Conservation (phyloP, 2,888 invertebrate genomes). For the Phyto melanocephala region DNA sequence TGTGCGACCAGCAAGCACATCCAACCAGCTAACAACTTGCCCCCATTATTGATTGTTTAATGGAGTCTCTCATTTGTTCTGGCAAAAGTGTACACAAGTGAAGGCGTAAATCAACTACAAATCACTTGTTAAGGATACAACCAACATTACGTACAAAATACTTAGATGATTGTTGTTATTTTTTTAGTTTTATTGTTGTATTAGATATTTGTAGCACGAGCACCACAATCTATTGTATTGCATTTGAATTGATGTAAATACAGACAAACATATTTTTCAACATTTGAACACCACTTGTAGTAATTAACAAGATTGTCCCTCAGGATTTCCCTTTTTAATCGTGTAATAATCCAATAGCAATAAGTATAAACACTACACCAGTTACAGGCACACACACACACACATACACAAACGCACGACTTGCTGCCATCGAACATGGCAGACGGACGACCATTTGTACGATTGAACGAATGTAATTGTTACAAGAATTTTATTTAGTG, state of each 20-base stretch:
- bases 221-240: not conserved
- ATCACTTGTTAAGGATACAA: slow-evolving; percentile 50
- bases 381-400: not conserved
- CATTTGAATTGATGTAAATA: slow-evolving; percentile 56
- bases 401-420: not conserved
- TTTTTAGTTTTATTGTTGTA: not conserved
- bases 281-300: slow-evolving; percentile 68
- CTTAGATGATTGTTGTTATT: slow-evolving; percentile 13
- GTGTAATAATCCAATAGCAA: slow-evolving; percentile 63
- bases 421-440: not conserved
- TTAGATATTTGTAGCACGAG: slow-evolving; percentile 59
- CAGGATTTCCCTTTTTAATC: slow-evolving; percentile 66
- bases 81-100: slow-evolving; percentile 31
- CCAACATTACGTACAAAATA: not conserved
- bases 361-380: slow-evolving; percentile 27
- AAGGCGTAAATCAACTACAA: slow-evolving; percentile 62
- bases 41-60: slow-evolving; percentile 49
- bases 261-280: slow-evolving; percentile 41
- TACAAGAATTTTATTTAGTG: not conserved
- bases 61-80: slow-evolving; percentile 5
- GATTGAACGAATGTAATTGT: not conserved
- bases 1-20: not conserved
- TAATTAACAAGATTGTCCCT: slow-evolving; percentile 73
- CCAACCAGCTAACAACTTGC: slow-evolving; percentile 19
- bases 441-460: not conserved